Evolutionary conservation across 2,113 vertebrate genomes (phyloP).

Genomic region (Bungarus multicinctus): DNA sequence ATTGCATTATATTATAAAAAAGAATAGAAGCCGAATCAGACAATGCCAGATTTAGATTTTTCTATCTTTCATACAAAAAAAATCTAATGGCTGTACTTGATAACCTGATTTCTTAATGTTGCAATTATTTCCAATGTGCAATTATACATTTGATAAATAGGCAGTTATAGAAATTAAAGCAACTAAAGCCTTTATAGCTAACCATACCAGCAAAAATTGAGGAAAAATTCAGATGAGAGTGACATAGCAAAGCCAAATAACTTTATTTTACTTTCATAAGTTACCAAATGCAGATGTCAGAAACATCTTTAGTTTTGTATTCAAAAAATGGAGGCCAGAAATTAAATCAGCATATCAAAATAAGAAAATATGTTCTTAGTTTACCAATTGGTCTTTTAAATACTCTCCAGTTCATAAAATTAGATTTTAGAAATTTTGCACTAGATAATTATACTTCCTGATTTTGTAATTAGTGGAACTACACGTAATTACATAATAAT

Average conservation of each 20-base stretch:
- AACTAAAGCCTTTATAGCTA: neutral
- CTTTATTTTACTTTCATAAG: constrained; percentile 2
- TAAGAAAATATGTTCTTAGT: constrained; percentile 56
- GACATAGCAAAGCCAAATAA: neutral
- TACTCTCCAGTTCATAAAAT: constrained; percentile 76
- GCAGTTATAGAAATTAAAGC: neutral
- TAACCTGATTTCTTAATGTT: neutral
- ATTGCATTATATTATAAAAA: neutral
- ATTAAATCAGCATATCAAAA: constrained; percentile 2
- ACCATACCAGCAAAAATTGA: neutral
- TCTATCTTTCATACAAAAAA: neutral
- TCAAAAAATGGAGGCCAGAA: constrained; percentile 10
- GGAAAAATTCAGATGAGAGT: neutral
- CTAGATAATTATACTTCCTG: constrained; percentile 84
- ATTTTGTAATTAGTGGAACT: constrained; percentile 86
- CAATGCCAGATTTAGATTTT: neutral
- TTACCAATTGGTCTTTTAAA: constrained; percentile 76
- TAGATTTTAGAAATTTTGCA: constrained; percentile 82
- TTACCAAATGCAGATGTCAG: neutral
- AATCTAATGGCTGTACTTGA: neutral
- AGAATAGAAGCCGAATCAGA: neutral
- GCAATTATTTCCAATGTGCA: neutral
- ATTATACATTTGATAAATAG: neutral
- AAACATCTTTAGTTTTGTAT: neutral
- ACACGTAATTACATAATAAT: constrained; percentile 85